Conservation (phyloP, 2,888 invertebrate genomes). For the Ormyrus nitidulus region DNA sequence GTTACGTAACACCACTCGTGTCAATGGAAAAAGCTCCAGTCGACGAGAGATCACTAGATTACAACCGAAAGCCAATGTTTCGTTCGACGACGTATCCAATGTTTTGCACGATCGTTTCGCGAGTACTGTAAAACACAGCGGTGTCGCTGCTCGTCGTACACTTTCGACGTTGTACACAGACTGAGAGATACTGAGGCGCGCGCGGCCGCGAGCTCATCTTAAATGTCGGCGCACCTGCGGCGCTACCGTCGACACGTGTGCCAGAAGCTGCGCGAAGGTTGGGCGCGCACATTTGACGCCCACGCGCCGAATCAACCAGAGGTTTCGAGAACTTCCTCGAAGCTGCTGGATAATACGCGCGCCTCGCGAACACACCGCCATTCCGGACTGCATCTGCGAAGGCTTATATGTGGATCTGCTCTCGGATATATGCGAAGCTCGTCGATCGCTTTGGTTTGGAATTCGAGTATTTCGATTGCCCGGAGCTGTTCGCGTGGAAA, state of each 20-base stretch:
- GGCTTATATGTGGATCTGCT: background rate
- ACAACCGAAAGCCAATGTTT: background rate
- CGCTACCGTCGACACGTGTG: background rate
- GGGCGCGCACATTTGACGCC: constrained; percentile 22
- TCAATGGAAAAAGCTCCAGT: no score
- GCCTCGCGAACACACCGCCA: background rate
- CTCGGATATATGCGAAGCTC: background rate
- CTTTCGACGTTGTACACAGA: background rate
- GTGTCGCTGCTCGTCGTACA: background rate
- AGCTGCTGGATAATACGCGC: constrained; percentile 39
- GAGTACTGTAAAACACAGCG: background rate
- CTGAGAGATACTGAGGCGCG: constrained; percentile 31
- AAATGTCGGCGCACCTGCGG: constrained; percentile 29
- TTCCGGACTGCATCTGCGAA: background rate
- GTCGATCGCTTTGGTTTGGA: background rate
- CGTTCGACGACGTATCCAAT: background rate
- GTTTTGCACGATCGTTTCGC: background rate
- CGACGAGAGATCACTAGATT: no score
- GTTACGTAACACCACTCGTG: no score
- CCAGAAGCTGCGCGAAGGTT: constrained; percentile 22
- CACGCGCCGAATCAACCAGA: constrained; percentile 4
- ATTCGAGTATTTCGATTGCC: background rate
- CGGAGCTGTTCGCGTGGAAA: background rate
- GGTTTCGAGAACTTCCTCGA: background rate
- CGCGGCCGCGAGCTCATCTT: constrained; percentile 25